Percentiles rank a stretch among this genome's conserved stretches.
Conservation (phyloP, 2,113 vertebrate species). For the Cisticola juncidis region DNA sequence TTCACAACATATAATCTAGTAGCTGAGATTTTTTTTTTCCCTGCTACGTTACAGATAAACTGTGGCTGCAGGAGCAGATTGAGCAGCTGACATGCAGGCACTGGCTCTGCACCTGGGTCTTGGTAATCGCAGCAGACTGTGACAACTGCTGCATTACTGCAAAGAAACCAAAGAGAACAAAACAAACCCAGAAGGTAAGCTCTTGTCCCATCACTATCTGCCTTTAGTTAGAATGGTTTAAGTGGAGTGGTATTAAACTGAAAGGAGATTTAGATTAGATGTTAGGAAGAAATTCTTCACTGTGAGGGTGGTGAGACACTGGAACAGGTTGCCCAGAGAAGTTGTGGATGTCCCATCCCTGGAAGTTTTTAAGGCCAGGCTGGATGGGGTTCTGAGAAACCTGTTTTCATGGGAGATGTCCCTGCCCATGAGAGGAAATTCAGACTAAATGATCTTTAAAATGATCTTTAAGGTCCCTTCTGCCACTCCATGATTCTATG, state of each 20-base stretch:
- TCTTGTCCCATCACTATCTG: no score
- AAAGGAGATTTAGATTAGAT: not conserved
- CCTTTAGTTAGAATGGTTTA: no score
- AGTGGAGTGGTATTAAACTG: not conserved
- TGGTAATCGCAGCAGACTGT: fast-evolving
- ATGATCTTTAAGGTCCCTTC: not conserved
- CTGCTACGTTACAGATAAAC: not conserved
- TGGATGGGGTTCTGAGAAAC: not conserved
- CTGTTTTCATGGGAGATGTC: not conserved
- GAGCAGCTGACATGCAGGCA: not conserved
- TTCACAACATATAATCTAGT: not conserved
- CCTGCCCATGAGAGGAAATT: not conserved
- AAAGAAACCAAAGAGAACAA: not conserved
- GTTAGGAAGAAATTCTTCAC: not conserved
- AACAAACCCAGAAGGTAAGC: not conserved
- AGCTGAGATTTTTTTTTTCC: not conserved
- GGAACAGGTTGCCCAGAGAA: not conserved
- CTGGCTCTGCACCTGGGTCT: not conserved
- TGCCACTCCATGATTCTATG: not conserved
- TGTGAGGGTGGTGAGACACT: not conserved
- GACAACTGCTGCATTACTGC: not conserved
- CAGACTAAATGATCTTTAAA: not conserved
- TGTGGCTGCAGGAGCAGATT: not conserved
- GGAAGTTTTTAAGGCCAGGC: not conserved
- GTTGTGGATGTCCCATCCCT: not conserved